Evolutionary conservation across 2,113 vertebrate genomes (phyloP).

Genomic region (Alces alces): DNA sequence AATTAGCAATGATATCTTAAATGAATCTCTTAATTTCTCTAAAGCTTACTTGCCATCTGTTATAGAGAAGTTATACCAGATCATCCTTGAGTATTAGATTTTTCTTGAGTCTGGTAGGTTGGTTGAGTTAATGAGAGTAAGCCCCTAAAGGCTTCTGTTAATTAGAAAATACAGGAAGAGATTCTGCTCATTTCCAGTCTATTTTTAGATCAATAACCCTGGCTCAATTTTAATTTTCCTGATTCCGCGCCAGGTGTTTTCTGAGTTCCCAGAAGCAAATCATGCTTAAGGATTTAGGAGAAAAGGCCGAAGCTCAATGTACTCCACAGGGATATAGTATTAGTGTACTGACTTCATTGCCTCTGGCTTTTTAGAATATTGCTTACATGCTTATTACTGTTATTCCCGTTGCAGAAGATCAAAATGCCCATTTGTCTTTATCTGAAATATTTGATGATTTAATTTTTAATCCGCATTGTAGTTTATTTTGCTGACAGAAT

Average conservation of each 20-base stretch:
- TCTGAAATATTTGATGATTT: slow-evolving; percentile 4
- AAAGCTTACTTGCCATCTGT: background rate
- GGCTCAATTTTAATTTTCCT: slow-evolving; percentile 18
- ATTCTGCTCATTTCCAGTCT: background rate
- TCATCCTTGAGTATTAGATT: background rate
- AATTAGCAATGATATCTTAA: background rate
- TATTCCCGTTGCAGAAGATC: background rate
- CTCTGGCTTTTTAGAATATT: background rate
- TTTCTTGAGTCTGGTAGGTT: background rate
- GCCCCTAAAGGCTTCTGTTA: background rate
- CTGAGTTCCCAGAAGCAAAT: slow-evolving; percentile 12
- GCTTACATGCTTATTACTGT: background rate
- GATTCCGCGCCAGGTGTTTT: background rate
- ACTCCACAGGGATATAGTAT: background rate
- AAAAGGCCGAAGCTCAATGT: background rate
- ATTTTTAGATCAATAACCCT: background rate
- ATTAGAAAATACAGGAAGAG: slow-evolving; percentile 33
- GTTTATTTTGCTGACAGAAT: background rate
- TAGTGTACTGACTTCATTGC: background rate
- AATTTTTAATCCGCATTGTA: background rate
- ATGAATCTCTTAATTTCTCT: slow-evolving; percentile 23
- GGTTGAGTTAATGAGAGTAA: background rate
- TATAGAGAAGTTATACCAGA: background rate
- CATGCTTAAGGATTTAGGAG: background rate
- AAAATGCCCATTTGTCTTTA: background rate